These are phyloP conservation scores for Lymantria dispar DNA, from an alignment of 2,888 invertebrate genomes.

Conservation along the genomic window DNA sequence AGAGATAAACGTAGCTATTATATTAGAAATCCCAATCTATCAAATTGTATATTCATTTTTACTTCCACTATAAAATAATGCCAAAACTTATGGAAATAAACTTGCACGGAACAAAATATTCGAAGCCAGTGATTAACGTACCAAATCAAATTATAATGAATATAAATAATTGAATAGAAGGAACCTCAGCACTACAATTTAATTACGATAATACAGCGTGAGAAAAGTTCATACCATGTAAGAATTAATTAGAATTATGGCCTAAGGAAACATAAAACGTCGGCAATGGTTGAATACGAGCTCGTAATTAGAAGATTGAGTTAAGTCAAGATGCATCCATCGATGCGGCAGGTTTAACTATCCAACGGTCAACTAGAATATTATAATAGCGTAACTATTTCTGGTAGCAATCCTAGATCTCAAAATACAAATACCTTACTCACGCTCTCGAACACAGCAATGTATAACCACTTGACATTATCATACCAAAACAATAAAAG, in stretches of 20 bases:
- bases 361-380: neutral
- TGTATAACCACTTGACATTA: slow-evolving; percentile 16
- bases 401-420: slow-evolving; percentile 2
- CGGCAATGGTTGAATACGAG: slow-evolving; percentile 49
- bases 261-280: slow-evolving; percentile 73
- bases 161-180: slow-evolving; percentile 29
- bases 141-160: slow-evolving; percentile 18
- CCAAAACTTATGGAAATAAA: neutral
- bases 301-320: slow-evolving; percentile 67
- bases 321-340: slow-evolving; percentile 46
- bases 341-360: slow-evolving; percentile 45
- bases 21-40: too few relatives aligned
- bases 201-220: slow-evolving; percentile 62
- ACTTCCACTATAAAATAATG: neutral
- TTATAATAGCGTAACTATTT: slow-evolving; percentile 14
- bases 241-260: slow-evolving; percentile 77
- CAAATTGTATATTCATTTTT: too few relatives aligned
- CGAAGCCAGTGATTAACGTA: slow-evolving; percentile 6
- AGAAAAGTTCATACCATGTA: slow-evolving; percentile 64
- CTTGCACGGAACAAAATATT: neutral
- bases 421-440: slow-evolving; percentile 1
- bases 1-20: too few relatives aligned
- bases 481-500: slow-evolving; percentile 31
- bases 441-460: slow-evolving; percentile 1
- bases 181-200: slow-evolving; percentile 39